Evolutionary conservation across 2,797 vertebrate species (phyloP).

Genomic region (Zenarchopterus dispar): DNA sequence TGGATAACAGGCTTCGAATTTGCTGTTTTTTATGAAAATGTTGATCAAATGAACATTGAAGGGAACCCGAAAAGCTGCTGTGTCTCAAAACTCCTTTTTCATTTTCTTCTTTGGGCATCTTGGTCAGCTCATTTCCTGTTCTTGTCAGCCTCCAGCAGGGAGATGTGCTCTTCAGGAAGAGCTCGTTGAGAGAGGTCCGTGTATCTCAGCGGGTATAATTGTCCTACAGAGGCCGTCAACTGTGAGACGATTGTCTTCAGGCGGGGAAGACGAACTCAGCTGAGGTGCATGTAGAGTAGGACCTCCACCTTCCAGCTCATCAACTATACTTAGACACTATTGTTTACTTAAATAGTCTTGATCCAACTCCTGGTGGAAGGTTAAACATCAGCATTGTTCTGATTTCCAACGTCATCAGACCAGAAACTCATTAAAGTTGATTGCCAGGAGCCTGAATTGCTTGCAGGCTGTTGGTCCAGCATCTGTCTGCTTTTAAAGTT

Average conservation of each 20-base stretch:
- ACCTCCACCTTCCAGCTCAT: constrained; percentile 71
- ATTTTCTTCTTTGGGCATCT: not conserved
- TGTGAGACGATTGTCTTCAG: constrained; percentile 63
- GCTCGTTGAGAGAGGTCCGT: not conserved
- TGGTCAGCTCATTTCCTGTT: constrained; percentile 55
- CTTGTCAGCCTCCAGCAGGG: constrained; percentile 25
- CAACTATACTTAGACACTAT: constrained; percentile 69
- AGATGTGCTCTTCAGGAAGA: not conserved
- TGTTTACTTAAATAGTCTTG: constrained; percentile 57
- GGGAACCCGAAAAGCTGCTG: not conserved
- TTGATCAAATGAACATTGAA: not conserved
- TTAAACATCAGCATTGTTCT: constrained; percentile 57
- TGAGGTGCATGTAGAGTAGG: constrained; percentile 46
- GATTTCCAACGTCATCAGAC: constrained; percentile 55
- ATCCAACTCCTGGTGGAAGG: constrained; percentile 61
- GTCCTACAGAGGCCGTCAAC: constrained; percentile 43
- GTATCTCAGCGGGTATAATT: constrained; percentile 59
- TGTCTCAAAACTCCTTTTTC: constrained; percentile 13
- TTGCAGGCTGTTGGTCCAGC: not conserved
- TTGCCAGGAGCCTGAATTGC: constrained; percentile 3
- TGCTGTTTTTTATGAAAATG: constrained; percentile 45
- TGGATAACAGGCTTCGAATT: constrained; percentile 54
- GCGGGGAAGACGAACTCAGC: constrained; percentile 51
- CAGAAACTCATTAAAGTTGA: constrained; percentile 57
- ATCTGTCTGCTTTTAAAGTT: not conserved